Base-by-base conservation (phyloP, 2,888 invertebrate genomes). In the Acronicta alni region DNA sequence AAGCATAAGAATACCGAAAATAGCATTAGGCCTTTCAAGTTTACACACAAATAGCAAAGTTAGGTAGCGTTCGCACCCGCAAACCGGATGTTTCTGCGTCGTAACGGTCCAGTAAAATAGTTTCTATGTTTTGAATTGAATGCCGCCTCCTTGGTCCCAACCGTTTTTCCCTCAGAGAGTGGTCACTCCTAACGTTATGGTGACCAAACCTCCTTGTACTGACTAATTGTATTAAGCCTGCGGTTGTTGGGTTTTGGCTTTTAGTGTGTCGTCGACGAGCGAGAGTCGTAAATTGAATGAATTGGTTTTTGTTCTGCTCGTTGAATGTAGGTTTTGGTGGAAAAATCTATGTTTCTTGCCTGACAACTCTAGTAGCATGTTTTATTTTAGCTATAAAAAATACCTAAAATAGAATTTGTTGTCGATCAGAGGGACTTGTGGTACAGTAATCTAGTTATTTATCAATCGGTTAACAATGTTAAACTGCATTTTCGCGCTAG, bases 181-280 rank as follows among this genome's bases (percentile, higher is more conserved):
- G 60, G 71, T 67, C 65, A 51, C 58, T 63, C 61, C 52, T 65
- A 67, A 75, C 61, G 73, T 65, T 56, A n/a, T n/a, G 57, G 54
- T 53, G 59, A 49, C 64, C 65, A 26, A 60, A 53, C 61, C 70
- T 67, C 59, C 63, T 62, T 75, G 70, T 64, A 55, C 70, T 72
- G 51, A 66, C 78, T 77, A 80, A 80, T 80, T 81, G 71, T 76
- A 81, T 75, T 67, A 75, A 63, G 68, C 53, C 63, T 69, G 67
- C 57, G 73, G 69, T 71, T 49, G 58, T 42, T 52, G 68, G 72
- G 76, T 57, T 66, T 68, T 52, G 61, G 75, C 75, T 72, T 73
- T 75, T 67, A 75, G 51, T 57, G 42, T 65, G 57, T 61, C 54
- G 57, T 57, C 62, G 46, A 12, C 42, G 46, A 55, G 47, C 15